A percentile compares a stretch with the other conserved stretches of the same genome.
Conservation (phyloP, 2,797 vertebrate species). For the Notolepis coatsorum region DNA sequence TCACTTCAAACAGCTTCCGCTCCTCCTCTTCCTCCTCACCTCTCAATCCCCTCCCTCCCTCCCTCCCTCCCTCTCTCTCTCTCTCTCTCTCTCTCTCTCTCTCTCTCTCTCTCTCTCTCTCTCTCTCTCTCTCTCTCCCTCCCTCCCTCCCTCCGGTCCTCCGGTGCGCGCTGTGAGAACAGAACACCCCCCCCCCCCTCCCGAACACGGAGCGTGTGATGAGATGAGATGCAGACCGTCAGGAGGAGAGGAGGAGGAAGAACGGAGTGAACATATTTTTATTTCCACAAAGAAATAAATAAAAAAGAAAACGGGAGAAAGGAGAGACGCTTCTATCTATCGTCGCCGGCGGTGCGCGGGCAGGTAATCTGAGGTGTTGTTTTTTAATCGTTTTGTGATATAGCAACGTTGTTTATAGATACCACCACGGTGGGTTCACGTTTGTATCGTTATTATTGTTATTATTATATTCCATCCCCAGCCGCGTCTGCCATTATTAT, state of each 20-base stretch:
- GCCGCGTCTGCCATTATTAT: no score
- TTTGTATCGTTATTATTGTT: no score
- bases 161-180: constrained; percentile 14
- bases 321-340: neutral
- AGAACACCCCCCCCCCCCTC: neutral
- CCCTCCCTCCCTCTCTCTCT: constrained; percentile 15
- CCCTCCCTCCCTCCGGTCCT: constrained; percentile 3
- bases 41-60: constrained; percentile 23
- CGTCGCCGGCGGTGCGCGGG: neutral
- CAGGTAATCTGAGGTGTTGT: constrained; percentile 63
- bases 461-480: no score
- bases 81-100: neutral
- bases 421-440: neutral
- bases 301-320: neutral
- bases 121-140: constrained; percentile 11
- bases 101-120: constrained; percentile 15
- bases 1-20: constrained; percentile 69
- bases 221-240: constrained; percentile 56
- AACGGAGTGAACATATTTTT: neutral
- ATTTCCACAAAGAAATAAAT: constrained; percentile 12
- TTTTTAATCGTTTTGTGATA: constrained; percentile 48
- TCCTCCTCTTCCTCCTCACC: constrained; percentile 26
- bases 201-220: constrained; percentile 36
- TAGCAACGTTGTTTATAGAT: constrained; percentile 30
- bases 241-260: constrained; percentile 4